A percentile compares a stretch with the other conserved stretches of the same genome.
These are phyloP conservation scores for Brachypodius melanocephalos DNA, from an alignment of 2,113 vertebrate genomes.

Conservation along the genomic window DNA sequence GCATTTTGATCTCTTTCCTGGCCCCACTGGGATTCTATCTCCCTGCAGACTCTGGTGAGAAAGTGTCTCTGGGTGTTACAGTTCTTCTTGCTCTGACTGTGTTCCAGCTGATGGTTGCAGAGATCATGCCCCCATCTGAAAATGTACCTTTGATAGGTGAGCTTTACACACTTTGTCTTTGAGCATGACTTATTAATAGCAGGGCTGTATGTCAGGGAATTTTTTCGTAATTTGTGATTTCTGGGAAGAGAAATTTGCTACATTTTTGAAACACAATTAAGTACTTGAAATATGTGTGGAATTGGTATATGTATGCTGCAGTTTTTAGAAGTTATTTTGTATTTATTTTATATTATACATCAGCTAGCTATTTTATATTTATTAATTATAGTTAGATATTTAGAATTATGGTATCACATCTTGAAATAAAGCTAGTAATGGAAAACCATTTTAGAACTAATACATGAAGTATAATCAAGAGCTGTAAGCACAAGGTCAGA, in stretches of 20 bases:
- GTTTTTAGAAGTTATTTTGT: not conserved
- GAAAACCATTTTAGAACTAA: not conserved
- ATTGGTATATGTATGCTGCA: not conserved
- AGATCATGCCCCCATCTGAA: slow-evolving; percentile 98
- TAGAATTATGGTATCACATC: not conserved
- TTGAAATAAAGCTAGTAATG: not conserved
- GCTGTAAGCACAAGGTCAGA: not conserved
- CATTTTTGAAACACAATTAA: not conserved
- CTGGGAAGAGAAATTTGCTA: not conserved
- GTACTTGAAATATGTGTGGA: not conserved
- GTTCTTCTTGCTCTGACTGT: slow-evolving; percentile 95
- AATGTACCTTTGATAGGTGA: slow-evolving; percentile 94
- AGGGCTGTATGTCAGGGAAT: not conserved
- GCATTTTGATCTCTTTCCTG: slow-evolving; percentile 94
- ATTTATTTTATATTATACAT: not conserved
- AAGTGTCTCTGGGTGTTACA: slow-evolving; percentile 94
- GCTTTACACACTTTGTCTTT: not conserved
- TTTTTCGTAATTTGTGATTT: not conserved
- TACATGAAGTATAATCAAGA: not conserved
- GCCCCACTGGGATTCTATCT: slow-evolving; percentile 96
- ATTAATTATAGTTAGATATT: not conserved
- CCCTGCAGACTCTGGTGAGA: slow-evolving; percentile 96
- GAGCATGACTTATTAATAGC: not conserved
- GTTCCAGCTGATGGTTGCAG: slow-evolving; percentile 96
- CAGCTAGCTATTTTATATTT: not conserved